phyloP scores from a whole-genome alignment of 2,113 vertebrate species.

The Urocynchramus pylzowi region DNA sequence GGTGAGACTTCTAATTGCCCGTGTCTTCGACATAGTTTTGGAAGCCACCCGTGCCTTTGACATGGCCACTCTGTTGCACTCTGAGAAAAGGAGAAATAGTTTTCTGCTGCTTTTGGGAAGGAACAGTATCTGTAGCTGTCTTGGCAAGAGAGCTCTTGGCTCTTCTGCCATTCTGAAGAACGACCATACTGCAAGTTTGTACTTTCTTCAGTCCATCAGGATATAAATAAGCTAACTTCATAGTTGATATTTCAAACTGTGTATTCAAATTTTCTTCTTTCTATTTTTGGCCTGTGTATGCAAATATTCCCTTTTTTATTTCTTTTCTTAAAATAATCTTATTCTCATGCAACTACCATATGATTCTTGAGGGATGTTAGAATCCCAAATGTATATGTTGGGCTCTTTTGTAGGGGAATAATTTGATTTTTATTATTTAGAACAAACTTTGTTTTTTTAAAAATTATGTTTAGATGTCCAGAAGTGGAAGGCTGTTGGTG shows the following conservation, averaged over 20 bases:
- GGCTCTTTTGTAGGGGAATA: background rate
- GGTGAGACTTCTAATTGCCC: background rate
- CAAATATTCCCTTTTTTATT: background rate
- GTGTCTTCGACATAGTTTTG: background rate
- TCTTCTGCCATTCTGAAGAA: background rate
- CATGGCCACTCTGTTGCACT: background rate
- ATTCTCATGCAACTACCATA: background rate
- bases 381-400: background rate
- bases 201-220: background rate
- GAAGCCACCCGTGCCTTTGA: background rate
- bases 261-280: background rate
- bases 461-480: background rate
- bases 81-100: background rate
- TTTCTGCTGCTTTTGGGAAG: background rate
- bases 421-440: background rate
- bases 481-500: background rate
- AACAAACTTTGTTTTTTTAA: fast-evolving
- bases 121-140: background rate
- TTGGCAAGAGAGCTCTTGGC: background rate
- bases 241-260: background rate
- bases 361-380: background rate
- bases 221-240: background rate
- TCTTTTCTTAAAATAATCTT: background rate
- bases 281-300: background rate
- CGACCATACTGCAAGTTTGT: background rate